Evolutionary conservation across 2,113 vertebrate genomes (phyloP), one percentile per base, ranked within the genome.

Genomic region (Ardeotis arabs): DNA sequence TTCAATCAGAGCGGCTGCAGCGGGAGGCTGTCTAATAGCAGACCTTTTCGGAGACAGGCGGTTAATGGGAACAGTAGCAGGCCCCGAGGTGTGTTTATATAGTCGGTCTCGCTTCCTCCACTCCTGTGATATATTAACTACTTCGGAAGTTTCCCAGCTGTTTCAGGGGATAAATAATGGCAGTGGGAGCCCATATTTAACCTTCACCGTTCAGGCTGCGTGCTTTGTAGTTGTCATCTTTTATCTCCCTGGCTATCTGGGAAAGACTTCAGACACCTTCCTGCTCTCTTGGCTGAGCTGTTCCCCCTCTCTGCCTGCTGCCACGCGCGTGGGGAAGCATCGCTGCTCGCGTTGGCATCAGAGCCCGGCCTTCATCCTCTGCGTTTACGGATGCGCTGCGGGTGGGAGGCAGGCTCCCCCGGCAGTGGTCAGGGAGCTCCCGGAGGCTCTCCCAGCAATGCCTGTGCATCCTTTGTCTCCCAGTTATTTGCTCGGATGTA

Each of bases 41-140:
- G 96, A 85, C 90, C 92, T 96, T 92, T 90, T 39, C 6, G 19
- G 89, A 86, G 80, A 84, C 91, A 84, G 96, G 95, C 83, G 7
- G 92, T 95, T 92, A 96, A 83, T 79, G 92, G 97, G 96, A 98
- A 89, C 97, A 94, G 98, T 96, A 97, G 98, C 97, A 84, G 85
- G 56, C 96, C 98, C 97, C 4, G 92, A 98, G 97, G 97, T 98
- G 95, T 98, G 98, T 98, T 98, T 98, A 78, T 97, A 81, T 39
- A 98, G 97, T 93, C 75, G 41, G 77, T 93, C 96, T 97, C 4
- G 5, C 94, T 97, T 96, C 95, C 97, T 96, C 94, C 5, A 5
- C 80, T 92, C 91, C 96, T 77, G 90, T 98, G 98, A 98, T 98
- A 95, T 96, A 98, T 98, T 97, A 98, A 98, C 97, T 98, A 33